Conservation (phyloP, 2,797 vertebrate species). For the Prunella strophiata region DNA sequence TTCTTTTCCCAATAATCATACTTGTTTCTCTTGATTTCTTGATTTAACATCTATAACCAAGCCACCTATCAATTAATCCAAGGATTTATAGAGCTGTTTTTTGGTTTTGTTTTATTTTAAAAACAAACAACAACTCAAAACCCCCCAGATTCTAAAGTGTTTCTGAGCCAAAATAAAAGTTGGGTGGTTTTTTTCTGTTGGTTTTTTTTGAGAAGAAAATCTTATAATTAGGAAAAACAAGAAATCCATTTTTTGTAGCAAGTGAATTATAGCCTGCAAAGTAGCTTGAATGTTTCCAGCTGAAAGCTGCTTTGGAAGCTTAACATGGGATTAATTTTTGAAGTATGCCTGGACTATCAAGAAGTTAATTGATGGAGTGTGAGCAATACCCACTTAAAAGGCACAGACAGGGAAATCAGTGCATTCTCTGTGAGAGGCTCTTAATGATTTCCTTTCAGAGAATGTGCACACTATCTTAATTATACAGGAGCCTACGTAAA, state of each 20-base stretch:
- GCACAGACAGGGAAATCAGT: slow-evolving; percentile 29
- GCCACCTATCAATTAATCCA: neutral
- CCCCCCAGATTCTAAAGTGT: rapidly evolving
- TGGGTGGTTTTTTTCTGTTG: rapidly evolving
- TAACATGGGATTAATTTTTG: slow-evolving; percentile 21
- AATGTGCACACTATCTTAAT: slow-evolving; percentile 68
- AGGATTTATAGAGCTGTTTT: neutral
- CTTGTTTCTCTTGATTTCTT: neutral
- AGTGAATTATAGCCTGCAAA: neutral
- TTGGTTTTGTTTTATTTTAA: neutral
- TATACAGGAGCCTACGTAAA: slow-evolving; percentile 74
- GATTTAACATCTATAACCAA: neutral
- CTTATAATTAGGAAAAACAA: neutral
- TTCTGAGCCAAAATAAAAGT: neutral
- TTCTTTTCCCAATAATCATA: neutral
- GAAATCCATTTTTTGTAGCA: neutral
- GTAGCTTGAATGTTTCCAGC: neutral
- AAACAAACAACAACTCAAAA: rapidly evolving
- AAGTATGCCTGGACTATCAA: slow-evolving; percentile 14
- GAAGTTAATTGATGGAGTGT: slow-evolving; percentile 18
- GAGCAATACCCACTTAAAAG: slow-evolving; percentile 34
- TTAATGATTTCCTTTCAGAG: slow-evolving; percentile 67
- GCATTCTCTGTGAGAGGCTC: slow-evolving; percentile 31
- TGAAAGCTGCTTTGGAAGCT: slow-evolving; percentile 29
- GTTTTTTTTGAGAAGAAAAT: neutral